Evolutionary conservation across 1,140 invertebrate species (phyloP).

Genomic region (Drosophila nigrodunni): DNA sequence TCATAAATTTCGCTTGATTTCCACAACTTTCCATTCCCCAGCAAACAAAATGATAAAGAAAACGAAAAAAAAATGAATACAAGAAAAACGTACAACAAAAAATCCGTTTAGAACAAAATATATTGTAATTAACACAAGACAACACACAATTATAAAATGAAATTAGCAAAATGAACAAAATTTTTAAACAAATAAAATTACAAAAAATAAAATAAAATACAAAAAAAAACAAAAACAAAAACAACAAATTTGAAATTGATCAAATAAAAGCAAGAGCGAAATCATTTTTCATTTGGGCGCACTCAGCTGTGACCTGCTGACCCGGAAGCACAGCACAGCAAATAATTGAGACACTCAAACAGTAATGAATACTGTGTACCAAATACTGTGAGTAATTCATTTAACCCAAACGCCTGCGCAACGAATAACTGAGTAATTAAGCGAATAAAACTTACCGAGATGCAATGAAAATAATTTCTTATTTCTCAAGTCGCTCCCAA

Average conservation of each 20-base stretch:
- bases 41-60: slow-evolving; percentile 40
- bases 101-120: slow-evolving; percentile 80
- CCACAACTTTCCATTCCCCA: slow-evolving; percentile 39
- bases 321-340: slow-evolving; percentile 49
- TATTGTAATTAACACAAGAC: slow-evolving; percentile 77
- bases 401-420: slow-evolving; percentile 48
- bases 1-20: slow-evolving; percentile 40
- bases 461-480: slow-evolving; percentile 20
- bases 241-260: slow-evolving; percentile 75
- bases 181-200: slow-evolving; percentile 83
- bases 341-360: slow-evolving; percentile 42
- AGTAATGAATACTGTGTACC: slow-evolving; percentile 19
- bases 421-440: slow-evolving; percentile 55
- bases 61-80: slow-evolving; percentile 27
- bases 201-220: slow-evolving; percentile 58
- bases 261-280: slow-evolving; percentile 51
- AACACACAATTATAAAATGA: slow-evolving; percentile 72
- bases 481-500: slow-evolving; percentile 41
- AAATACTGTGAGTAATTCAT: slow-evolving; percentile 8
- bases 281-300: slow-evolving; percentile 24
- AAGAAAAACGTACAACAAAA: slow-evolving; percentile 59
- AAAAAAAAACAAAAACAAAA: slow-evolving; percentile 61
- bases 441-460: slow-evolving; percentile 56
- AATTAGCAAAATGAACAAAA: slow-evolving; percentile 83
- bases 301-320: slow-evolving; percentile 6